Percentiles rank a stretch among this genome's conserved stretches.
Conservation (phyloP, 2,888 invertebrate genomes). For the Sipha maydis region DNA sequence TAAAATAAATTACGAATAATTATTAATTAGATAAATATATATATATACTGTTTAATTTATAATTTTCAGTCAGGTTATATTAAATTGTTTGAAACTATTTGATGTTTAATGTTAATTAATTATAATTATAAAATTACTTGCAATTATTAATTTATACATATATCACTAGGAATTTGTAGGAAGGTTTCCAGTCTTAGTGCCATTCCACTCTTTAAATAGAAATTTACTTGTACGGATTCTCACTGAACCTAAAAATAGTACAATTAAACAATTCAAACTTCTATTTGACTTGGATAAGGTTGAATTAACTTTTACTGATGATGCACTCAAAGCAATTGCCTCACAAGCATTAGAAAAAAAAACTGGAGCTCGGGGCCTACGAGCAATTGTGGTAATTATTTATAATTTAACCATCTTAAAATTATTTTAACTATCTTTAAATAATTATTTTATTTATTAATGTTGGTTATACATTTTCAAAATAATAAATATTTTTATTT, state of each 20-base stretch:
- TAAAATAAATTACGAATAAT: too few species aligned
- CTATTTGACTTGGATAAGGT: slow-evolving; percentile 82
- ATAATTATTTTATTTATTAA: not conserved
- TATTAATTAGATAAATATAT: too few species aligned
- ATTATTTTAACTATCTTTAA: not conserved
- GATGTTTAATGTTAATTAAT: not conserved
- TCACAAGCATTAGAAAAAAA: slow-evolving; percentile 92
- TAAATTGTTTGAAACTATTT: not conserved
- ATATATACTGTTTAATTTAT: too few species aligned
- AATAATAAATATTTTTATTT: too few species aligned
- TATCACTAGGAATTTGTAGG: slow-evolving; percentile 87
- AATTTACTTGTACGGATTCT: slow-evolving; percentile 93
- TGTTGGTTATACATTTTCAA: too few species aligned
- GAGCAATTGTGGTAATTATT: slow-evolving; percentile 89
- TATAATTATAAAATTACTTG: not conserved
- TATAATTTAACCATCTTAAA: not conserved
- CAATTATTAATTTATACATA: slow-evolving; percentile 4
- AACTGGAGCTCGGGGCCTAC: slow-evolving; percentile 94
- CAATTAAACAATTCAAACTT: slow-evolving; percentile 95
- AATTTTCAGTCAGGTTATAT: too few species aligned
- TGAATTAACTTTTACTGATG: slow-evolving; percentile 87
- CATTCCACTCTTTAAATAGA: slow-evolving; percentile 94
- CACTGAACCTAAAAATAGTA: slow-evolving; percentile 96
- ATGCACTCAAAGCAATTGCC: slow-evolving; percentile 91
- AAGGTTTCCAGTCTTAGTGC: slow-evolving; percentile 95